Conservation (phyloP, 2,888 invertebrate species). For the Chymomyza procnemis region DNA sequence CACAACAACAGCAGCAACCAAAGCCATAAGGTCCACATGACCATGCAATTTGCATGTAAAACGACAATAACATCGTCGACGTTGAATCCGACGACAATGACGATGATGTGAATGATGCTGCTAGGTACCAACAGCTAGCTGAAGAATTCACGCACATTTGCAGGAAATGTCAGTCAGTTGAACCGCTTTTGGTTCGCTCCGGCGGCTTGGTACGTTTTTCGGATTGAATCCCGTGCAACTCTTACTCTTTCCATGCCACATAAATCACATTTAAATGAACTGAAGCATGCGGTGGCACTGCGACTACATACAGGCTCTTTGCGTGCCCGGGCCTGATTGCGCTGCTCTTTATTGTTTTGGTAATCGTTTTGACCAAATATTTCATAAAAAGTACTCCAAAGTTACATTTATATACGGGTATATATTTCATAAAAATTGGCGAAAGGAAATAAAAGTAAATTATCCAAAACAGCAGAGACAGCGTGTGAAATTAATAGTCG, state of each 20-base stretch:
- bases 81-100: not conserved
- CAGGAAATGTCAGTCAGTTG: conserved; percentile 44
- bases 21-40: conserved; percentile 6
- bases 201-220: conserved; percentile 11
- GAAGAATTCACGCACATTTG: conserved; percentile 33
- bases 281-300: conserved; percentile 45
- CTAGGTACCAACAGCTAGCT: not conserved
- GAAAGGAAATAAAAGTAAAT: conserved; percentile 5
- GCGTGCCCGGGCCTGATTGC: conserved; percentile 34
- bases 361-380: conserved; percentile 58
- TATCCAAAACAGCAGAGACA: not conserved
- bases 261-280: conserved; percentile 61
- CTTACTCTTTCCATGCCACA: conserved; percentile 8
- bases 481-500: not conserved
- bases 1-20: not conserved
- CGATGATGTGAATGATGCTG: conserved; percentile 19
- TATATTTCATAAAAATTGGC: conserved; percentile 12
- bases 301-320: not conserved
- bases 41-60: conserved; percentile 35
- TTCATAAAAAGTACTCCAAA: conserved; percentile 22
- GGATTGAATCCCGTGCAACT: conserved; percentile 2
- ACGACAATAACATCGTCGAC: conserved; percentile 14
- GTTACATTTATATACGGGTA: not conserved
- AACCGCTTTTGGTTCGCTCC: not conserved
- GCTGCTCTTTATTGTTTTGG: conserved; percentile 34